phyloP scores from a whole-genome alignment of 1,140 invertebrate species.

The Drosophila orena region DNA sequence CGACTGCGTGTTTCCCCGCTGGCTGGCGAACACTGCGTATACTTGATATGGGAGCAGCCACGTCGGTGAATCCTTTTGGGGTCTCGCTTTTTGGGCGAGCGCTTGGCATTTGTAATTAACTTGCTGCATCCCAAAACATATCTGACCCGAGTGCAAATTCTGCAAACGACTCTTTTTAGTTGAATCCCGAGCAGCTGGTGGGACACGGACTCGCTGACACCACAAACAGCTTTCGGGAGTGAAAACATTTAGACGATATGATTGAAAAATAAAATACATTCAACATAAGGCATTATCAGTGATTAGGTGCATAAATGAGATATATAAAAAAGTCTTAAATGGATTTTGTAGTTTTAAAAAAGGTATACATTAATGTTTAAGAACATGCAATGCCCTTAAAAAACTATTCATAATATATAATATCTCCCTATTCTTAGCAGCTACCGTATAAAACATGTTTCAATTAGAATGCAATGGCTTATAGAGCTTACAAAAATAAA shows the following conservation, averaged over 20 bases:
- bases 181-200: conserved; percentile 20
- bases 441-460: no score
- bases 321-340: no score
- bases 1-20: conserved; percentile 29
- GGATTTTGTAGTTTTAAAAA: no score
- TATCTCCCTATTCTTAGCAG: background rate
- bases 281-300: no score
- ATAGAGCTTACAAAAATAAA: background rate
- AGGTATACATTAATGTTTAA: no score
- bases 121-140: conserved; percentile 2
- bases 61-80: background rate
- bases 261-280: no score
- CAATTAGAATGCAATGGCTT: no score
- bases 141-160: background rate
- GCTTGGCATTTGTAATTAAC: conserved; percentile 39
- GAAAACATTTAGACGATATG: background rate
- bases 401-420: background rate
- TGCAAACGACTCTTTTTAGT: background rate
- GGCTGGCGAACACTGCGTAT: conserved; percentile 54
- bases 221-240: conserved; percentile 18
- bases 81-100: background rate
- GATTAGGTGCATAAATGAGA: no score
- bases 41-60: conserved; percentile 20
- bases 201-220: conserved; percentile 38
- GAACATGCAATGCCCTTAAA: background rate